These are phyloP conservation scores for Drosophila pegasa DNA, from an alignment of 2,888 invertebrate species.

Conservation along the genomic window DNA sequence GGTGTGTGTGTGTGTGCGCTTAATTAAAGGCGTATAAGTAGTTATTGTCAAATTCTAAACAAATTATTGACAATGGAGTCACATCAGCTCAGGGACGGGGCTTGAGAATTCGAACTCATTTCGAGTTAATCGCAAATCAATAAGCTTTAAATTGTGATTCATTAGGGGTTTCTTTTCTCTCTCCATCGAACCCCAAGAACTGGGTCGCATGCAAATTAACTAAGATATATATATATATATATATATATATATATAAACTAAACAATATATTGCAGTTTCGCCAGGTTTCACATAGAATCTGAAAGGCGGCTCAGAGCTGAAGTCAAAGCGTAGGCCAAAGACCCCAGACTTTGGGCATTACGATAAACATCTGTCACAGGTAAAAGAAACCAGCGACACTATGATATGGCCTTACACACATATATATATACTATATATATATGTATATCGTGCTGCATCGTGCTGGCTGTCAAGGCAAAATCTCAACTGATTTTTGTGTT, in stretches of 20 bases:
- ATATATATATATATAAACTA: background rate
- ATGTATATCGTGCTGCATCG: constrained; percentile 32
- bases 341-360: constrained; percentile 41
- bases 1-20: background rate
- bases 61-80: constrained; percentile 43
- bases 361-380: constrained; percentile 55
- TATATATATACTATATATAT: background rate
- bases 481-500: constrained; percentile 47
- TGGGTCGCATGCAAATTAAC: constrained; percentile 57
- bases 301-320: constrained; percentile 7
- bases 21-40: constrained; percentile 43
- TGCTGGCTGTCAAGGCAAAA: constrained; percentile 44
- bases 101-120: constrained; percentile 32
- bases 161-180: constrained; percentile 21
- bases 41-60: constrained; percentile 63
- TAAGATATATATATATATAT: background rate
- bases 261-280: constrained; percentile 27
- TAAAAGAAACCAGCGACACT: constrained; percentile 37
- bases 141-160: constrained; percentile 36
- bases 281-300: constrained; percentile 4
- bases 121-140: constrained; percentile 22
- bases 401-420: constrained; percentile 33
- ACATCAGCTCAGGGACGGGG: constrained; percentile 62
- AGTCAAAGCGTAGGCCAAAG: constrained; percentile 65
- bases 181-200: constrained; percentile 9